Evolutionary conservation across 2,113 vertebrate species (phyloP), one percentile per base, ranked within the genome.

Genomic region (Maccullochella peelii): DNA sequence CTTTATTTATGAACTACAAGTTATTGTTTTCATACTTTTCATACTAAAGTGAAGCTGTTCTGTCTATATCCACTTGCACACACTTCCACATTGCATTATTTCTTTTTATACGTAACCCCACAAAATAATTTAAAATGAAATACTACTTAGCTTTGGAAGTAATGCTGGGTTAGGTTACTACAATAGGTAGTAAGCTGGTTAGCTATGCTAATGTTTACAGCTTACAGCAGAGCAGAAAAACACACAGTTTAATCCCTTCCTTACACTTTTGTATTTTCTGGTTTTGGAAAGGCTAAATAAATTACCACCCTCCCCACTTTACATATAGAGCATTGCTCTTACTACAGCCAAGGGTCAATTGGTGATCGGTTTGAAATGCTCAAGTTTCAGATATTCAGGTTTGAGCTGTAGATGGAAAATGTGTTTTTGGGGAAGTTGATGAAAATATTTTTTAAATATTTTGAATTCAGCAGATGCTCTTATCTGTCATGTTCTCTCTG

Each of bases 391-490:
- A 33, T 20, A 47, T 11, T 36, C 1, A 61, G 1, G 18, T 72
- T 11, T 8, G 62, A 85, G 66, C 21, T 38, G 30, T 0, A 30
- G 77, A 54, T 18, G 12, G n/a, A 66, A 59, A 85, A 76, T 21
- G 68, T 36, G 61, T 73, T 73, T 81, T 67, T 23, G 42, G 8
- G 23, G 47, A 55, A 42, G 23, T 15, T 75, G 59, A 82, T 80
- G 68, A 25, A 15, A 33, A 27, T 49, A 80, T 1, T 7, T 30
- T 11, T 65, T 0, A 84, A 85, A 71, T 88, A 73, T 80, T 87
- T 90, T 79, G 76, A 79, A 92, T 89, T 85, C 89, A 89, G 88
- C 71, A 52, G 81, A 59, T 55, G 82, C 65, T 90, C 73, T 81
- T 61, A 69, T 89, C 83, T 85, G 89, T 82, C 91, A 88, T 77